Conservation (phyloP, 1,140 invertebrate species). For the Ctenoplectra terminalis region DNA sequence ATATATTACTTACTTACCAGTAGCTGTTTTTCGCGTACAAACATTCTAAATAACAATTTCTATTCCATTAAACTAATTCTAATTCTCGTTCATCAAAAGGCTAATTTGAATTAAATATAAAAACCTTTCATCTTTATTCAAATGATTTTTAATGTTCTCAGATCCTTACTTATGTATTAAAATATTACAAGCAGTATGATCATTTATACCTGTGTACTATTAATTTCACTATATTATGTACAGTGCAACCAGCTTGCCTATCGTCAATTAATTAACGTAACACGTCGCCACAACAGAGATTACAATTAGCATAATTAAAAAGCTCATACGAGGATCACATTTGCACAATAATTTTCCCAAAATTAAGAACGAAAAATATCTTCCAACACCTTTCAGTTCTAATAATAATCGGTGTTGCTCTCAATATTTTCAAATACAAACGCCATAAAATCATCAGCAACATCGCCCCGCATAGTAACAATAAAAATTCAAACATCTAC, state of each 20-base stretch:
- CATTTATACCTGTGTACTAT: background rate
- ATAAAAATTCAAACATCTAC: background rate
- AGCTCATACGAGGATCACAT: background rate
- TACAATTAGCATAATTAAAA: background rate
- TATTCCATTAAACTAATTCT: background rate
- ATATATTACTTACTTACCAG: slow-evolving; percentile 22
- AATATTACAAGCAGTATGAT: background rate
- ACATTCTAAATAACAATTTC: background rate
- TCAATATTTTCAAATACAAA: background rate
- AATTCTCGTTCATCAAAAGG: background rate
- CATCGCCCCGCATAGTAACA: background rate
- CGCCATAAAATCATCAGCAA: background rate
- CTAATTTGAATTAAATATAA: background rate
- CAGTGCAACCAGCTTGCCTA: background rate
- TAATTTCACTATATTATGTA: slow-evolving; percentile 18
- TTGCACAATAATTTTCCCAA: no score
- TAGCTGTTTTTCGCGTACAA: background rate
- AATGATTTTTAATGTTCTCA: background rate
- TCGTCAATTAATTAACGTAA: background rate
- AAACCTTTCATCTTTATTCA: background rate
- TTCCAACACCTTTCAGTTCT: background rate
- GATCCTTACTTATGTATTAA: background rate
- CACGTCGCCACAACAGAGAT: background rate
- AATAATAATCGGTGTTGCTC: background rate
- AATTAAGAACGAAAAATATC: background rate